phyloP scores from a whole-genome alignment of 2,113 vertebrate species.

The Siniperca chuatsi region DNA sequence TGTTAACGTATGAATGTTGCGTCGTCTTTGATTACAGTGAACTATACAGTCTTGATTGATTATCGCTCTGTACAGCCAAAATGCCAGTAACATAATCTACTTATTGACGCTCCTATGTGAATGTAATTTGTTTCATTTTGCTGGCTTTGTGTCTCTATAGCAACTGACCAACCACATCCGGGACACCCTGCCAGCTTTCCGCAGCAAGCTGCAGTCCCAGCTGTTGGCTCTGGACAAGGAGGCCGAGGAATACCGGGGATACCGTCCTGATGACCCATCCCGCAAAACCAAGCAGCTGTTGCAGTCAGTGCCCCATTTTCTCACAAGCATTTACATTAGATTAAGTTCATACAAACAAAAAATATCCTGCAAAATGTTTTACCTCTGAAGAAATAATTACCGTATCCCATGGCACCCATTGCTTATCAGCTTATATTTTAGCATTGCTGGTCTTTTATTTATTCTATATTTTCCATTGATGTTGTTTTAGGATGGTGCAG shows the following conservation, averaged over 20 bases:
- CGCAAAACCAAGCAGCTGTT: constrained; percentile 95
- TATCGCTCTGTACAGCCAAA: not conserved
- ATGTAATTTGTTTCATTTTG: constrained; percentile 4
- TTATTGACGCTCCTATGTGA: not conserved
- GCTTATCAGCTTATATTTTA: not conserved
- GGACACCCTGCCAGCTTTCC: constrained; percentile 92
- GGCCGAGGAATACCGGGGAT: constrained; percentile 93
- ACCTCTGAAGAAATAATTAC: not conserved
- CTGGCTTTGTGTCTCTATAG: constrained; percentile 76
- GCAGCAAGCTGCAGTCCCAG: constrained; percentile 94
- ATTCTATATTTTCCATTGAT: not conserved
- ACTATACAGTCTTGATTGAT: not conserved
- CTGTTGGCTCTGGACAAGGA: constrained; percentile 94
- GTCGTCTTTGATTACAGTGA: not conserved
- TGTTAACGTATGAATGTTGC: not conserved
- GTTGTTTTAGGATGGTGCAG: constrained; percentile 91
- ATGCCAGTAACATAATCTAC: not conserved
- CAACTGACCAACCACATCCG: constrained; percentile 98
- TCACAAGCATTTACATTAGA: constrained; percentile 24
- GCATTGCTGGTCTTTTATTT: not conserved
- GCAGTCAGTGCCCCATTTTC: constrained; percentile 86
- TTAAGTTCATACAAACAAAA: not conserved
- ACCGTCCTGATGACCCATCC: constrained; percentile 94
- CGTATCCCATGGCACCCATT: not conserved
- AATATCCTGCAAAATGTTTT: not conserved